A percentile compares a stretch with the other conserved stretches of the same genome.
These are phyloP conservation scores for Tipula vernalis DNA, from an alignment of 2,888 invertebrate species.

Conservation along the genomic window DNA sequence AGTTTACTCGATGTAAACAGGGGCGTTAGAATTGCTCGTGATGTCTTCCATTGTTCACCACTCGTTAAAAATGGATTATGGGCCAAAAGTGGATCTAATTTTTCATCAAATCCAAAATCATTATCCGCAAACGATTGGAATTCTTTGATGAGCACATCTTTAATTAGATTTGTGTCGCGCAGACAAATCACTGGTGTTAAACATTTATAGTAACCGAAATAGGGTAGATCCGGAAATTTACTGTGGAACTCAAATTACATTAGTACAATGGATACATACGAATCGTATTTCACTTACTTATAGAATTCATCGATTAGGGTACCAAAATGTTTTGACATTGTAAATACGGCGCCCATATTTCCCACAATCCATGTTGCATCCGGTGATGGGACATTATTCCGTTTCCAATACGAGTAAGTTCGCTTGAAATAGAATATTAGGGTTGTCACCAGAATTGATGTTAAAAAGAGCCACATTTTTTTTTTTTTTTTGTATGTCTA, in stretches of 20 bases:
- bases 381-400: conserved; percentile 14
- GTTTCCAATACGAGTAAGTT: conserved; percentile 16
- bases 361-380: conserved; percentile 16
- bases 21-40: conserved; percentile 31
- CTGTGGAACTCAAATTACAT: neutral
- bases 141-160: conserved; percentile 26
- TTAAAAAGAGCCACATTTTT: neutral
- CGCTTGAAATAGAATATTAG: conserved; percentile 10
- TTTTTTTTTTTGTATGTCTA: neutral
- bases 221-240: neutral
- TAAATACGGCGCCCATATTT: conserved; percentile 15
- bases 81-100: conserved; percentile 30
- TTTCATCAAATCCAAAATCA: conserved; percentile 26
- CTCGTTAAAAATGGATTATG: conserved; percentile 31
- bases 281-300: neutral
- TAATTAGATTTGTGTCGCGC: conserved; percentile 28
- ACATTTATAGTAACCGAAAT: neutral
- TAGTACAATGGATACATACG: neutral
- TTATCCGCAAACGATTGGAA: conserved; percentile 30
- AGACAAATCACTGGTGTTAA: conserved; percentile 14
- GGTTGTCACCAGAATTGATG: neutral
- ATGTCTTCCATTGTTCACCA: conserved; percentile 31
- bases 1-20: conserved; percentile 36
- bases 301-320: conserved; percentile 16
- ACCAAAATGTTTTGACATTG: conserved; percentile 15